phyloP scores from a whole-genome alignment of 2,888 invertebrate genomes.

The Thecophora atra region DNA sequence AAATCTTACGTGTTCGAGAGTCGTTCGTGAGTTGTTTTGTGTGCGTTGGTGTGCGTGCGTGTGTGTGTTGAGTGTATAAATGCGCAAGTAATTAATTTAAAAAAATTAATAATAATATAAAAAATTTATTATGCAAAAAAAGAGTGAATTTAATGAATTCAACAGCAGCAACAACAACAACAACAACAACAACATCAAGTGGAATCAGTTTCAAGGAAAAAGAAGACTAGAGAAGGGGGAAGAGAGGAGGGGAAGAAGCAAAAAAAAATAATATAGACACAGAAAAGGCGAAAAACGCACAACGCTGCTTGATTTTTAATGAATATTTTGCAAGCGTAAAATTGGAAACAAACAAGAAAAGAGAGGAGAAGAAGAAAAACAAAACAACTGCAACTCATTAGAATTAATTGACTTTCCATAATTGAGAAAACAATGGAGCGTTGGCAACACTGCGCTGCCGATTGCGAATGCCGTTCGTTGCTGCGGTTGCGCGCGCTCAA shows the following conservation, averaged over 20 bases:
- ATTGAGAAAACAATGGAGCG: slow-evolving; percentile 51
- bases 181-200: slow-evolving; percentile 1
- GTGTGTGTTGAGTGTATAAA: background rate
- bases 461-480: slow-evolving; percentile 20
- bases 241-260: background rate
- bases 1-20: background rate
- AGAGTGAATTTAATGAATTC: slow-evolving; percentile 10
- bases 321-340: slow-evolving; percentile 59
- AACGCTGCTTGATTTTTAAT: slow-evolving; percentile 54
- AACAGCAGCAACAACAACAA: background rate
- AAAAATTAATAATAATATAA: slow-evolving; percentile 34
- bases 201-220: slow-evolving; percentile 30
- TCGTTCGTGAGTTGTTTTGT: background rate
- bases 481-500: slow-evolving; percentile 39
- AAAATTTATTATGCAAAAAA: slow-evolving; percentile 30
- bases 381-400: slow-evolving; percentile 51
- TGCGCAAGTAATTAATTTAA: slow-evolving; percentile 29
- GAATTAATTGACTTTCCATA: slow-evolving; percentile 62
- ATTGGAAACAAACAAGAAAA: no score
- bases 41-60: slow-evolving; percentile 16
- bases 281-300: slow-evolving; percentile 15
- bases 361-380: no score
- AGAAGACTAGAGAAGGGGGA: background rate
- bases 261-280: background rate
- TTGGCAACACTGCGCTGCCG: slow-evolving; percentile 26